Conservation (phyloP, 1,140 invertebrate species). For the Macrotrachela quadricornifera region DNA sequence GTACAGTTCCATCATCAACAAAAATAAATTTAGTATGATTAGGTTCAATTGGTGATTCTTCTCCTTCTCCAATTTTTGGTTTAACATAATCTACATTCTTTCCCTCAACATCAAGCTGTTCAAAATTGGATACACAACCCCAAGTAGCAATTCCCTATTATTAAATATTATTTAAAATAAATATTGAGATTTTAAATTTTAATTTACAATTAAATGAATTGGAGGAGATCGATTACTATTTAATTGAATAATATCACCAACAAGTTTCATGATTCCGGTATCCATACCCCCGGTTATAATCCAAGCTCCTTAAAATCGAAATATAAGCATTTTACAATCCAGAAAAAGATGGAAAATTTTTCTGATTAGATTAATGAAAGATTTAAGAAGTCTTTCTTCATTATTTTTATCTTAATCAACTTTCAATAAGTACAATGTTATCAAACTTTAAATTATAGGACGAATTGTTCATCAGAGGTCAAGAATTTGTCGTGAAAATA, state of each 20-base stretch:
- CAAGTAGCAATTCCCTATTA: neutral
- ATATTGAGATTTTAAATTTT: conserved; percentile 27
- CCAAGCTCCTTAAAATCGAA: conserved; percentile 16
- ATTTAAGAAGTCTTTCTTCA: no score
- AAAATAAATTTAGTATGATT: conserved; percentile 33
- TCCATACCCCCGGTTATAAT: conserved; percentile 30
- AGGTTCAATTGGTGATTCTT: conserved; percentile 19
- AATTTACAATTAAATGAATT: no score
- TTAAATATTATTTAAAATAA: conserved; percentile 17
- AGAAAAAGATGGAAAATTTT: no score
- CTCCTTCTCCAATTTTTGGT: neutral
- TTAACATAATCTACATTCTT: neutral
- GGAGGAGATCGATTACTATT: no score
- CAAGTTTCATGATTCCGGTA: conserved; percentile 31
- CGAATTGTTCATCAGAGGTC: no score
- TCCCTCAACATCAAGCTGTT: no score
- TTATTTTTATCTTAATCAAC: no score
- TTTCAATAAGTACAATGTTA: no score
- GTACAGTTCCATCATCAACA: conserved; percentile 28
- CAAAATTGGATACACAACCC: neutral
- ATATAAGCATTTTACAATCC: no score
- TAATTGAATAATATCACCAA: conserved; percentile 26
- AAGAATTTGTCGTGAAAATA: no score
- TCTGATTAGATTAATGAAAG: no score
- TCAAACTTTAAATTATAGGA: no score